Evolutionary conservation across 1,140 invertebrate genomes (phyloP).

Genomic region (Nasonia vitripennis): DNA sequence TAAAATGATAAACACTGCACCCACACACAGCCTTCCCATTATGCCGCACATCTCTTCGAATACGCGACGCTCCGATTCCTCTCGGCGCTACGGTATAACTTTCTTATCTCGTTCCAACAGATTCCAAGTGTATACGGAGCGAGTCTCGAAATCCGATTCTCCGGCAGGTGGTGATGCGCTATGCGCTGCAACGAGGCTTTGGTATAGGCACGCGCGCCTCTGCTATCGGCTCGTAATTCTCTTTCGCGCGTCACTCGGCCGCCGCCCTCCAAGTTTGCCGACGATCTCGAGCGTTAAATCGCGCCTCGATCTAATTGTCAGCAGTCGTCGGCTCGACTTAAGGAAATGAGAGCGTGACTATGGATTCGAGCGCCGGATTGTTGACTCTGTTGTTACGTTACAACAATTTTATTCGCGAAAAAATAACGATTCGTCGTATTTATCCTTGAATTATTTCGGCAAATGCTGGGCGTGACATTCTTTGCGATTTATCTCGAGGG

Average conservation of each 20-base stretch:
- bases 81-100: constrained; percentile 13
- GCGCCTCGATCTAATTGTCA: constrained; percentile 42
- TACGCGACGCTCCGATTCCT: constrained; percentile 3
- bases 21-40: neutral
- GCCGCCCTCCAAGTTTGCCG: constrained; percentile 18
- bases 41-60: neutral
- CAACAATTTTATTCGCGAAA: too few relatives aligned
- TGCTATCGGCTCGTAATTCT: constrained; percentile 41
- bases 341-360: constrained; percentile 21
- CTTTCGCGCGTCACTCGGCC: neutral
- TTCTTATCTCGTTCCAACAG: constrained; percentile 44
- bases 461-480: neutral
- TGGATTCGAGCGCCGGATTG: neutral
- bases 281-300: constrained; percentile 40
- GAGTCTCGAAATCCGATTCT: constrained; percentile 37
- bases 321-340: neutral
- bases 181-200: too few relatives aligned
- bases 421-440: too few relatives aligned
- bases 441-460: neutral
- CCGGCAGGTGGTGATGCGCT: neutral
- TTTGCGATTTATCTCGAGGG: neutral
- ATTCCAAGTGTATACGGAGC: constrained; percentile 26
- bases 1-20: neutral
- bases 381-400: too few relatives aligned
- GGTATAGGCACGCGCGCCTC: neutral